Base-by-base conservation (phyloP, 2,888 invertebrate species). In the Lumbricus terrestris region DNA sequence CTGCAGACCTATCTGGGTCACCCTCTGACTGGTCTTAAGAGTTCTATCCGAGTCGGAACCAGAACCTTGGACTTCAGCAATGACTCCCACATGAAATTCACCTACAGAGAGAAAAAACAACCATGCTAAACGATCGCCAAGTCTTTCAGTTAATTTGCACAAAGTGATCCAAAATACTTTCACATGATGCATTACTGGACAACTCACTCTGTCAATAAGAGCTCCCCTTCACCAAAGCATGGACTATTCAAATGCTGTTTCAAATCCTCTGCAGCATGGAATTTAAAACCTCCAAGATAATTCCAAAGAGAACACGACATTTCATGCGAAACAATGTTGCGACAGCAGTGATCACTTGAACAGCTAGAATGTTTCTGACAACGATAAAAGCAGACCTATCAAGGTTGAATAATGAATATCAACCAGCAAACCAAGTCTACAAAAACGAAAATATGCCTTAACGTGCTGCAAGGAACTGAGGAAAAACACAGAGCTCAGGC, bases 21-120 rank as follows among this genome's bases (percentile, higher is more conserved):
- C n/a, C 29, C 29, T 47, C 18, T 23, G 23, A 47, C 47, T 47
- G 47, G 47, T 40, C 20, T 20, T 47, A 13, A 15, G 11, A 8
- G 69, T n/a, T 69, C n/a, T 69, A 69, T n/a, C 69, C 29, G n/a
- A n/a, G 69, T 69, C 13, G 8, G 29, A n/a, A 69, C 69, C 69
- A 6, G 29, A 29, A n/a, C n/a, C 69, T 47, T 47, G 47, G 23
- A 47, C 47, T 47, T 47, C 47, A 47, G 20, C 47, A 47, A 29
- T 69, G 69, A 69, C 69, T 29, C 11, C 69, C 29, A 47, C 69
- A 6, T 11, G n/a, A n/a, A 54, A 69, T 69, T 69, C 69, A 69
- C 69, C 69, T 69, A 69, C 69, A 69, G 69, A n/a, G 69, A 69
- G n/a, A 69, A 69, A 69, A n/a, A n/a, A n/a, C n/a, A n/a, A n/a